Percentiles rank a stretch among this genome's conserved stretches.
Evolutionary conservation across 2,113 vertebrate species (phyloP).

Genomic region (Corythaeola cristata): DNA sequence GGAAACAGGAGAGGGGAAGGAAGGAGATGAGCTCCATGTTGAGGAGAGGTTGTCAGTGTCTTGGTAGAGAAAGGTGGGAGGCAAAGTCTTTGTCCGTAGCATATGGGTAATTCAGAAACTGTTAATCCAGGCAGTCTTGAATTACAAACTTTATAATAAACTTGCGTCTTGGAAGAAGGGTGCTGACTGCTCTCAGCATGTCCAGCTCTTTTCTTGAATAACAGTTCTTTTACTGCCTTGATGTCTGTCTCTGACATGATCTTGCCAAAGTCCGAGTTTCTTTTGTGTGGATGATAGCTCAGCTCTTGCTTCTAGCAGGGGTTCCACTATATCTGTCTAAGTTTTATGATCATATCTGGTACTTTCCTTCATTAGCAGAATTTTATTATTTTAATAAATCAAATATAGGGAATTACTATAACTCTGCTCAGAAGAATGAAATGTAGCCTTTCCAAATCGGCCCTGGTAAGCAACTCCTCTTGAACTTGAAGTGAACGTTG

Average conservation of each 20-base stretch:
- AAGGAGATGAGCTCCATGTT: neutral
- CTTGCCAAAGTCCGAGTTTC: neutral
- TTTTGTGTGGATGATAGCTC: neutral
- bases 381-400: neutral
- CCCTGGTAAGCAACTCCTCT: neutral
- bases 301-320: neutral
- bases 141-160: neutral
- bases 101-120: neutral
- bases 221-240: neutral
- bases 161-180: neutral
- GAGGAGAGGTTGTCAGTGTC: neutral
- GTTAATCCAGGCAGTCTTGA: neutral
- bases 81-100: neutral
- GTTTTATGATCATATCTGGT: neutral
- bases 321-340: neutral
- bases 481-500: neutral
- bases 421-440: neutral
- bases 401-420: neutral
- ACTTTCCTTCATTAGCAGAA: neutral
- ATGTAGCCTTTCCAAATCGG: neutral
- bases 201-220: neutral
- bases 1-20: neutral
- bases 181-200: neutral
- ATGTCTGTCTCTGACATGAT: neutral
- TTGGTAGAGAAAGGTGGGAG: neutral